Percentiles rank a stretch among this genome's conserved stretches.
Conservation (phyloP, 2,113 vertebrate species). For the Camelus dromedarius region DNA sequence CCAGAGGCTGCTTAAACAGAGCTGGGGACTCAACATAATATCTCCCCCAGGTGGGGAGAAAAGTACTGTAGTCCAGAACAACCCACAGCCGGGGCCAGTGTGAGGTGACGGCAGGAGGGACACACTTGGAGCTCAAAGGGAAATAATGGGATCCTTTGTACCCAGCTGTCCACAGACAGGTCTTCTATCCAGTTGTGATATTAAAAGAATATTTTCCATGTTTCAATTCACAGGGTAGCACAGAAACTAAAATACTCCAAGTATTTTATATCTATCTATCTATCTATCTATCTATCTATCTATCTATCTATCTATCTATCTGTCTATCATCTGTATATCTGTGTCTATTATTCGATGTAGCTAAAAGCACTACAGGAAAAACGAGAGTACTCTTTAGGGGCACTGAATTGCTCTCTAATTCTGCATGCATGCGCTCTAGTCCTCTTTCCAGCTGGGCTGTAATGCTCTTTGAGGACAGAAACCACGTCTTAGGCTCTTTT, state of each 20-base stretch:
- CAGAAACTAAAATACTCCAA: not conserved
- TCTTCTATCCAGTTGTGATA: not conserved
- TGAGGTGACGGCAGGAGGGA: not conserved
- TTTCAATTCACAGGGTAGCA: not conserved
- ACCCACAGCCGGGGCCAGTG: not conserved
- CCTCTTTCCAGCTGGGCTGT: not conserved
- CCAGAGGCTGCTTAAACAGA: not conserved
- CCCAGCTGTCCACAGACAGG: not conserved
- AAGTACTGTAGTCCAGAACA: not conserved
- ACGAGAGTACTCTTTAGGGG: not conserved
- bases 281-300: not conserved
- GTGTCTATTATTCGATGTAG: not conserved
- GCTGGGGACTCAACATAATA: not conserved
- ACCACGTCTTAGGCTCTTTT: not conserved
- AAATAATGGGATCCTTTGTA: not conserved
- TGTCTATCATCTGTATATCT: not conserved
- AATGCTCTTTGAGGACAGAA: not conserved
- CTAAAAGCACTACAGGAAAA: not conserved
- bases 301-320: not conserved
- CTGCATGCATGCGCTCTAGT: not conserved
- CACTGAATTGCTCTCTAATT: not conserved
- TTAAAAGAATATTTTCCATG: not conserved
- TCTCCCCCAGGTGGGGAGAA: not conserved
- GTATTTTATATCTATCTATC: not conserved
- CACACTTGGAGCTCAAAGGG: not conserved